phyloP scores from a whole-genome alignment of 2,113 vertebrate species.

The Connochaetes taurinus region DNA sequence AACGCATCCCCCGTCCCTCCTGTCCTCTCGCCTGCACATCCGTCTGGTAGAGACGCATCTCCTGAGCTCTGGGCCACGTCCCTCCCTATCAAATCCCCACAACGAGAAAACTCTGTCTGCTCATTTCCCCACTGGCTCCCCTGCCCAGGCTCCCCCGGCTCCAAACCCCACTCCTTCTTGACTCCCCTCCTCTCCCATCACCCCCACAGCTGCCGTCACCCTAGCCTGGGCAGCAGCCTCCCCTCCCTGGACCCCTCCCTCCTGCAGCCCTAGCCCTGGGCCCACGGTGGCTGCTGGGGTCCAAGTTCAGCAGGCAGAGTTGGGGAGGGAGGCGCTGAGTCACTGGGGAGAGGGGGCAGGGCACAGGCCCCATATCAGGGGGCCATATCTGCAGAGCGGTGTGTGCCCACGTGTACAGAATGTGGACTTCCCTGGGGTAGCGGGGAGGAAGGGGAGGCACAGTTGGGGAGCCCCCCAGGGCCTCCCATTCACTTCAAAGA shows the following conservation, averaged over 20 bases:
- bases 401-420: rapidly evolving
- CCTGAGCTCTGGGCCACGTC: neutral
- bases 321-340: neutral
- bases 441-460: rapidly evolving
- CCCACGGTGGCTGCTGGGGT: constrained; percentile 17
- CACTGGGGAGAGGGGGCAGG: rapidly evolving
- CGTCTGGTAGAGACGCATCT: neutral
- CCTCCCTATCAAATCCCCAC: neutral
- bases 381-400: rapidly evolving
- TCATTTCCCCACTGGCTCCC: neutral
- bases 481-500: neutral
- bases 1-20: rapidly evolving
- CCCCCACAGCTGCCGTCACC: neutral
- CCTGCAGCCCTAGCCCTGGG: neutral
- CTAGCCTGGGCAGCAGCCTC: neutral
- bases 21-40: rapidly evolving
- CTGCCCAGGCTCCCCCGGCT: rapidly evolving
- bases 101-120: neutral
- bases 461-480: rapidly evolving
- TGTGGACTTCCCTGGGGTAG: neutral
- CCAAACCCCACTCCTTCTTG: neutral
- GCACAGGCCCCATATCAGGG: rapidly evolving
- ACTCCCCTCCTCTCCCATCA: rapidly evolving
- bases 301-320: rapidly evolving
- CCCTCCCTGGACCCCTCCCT: neutral